Evolutionary conservation across 2,797 vertebrate genomes (phyloP), one percentile per base, ranked within the genome.

Genomic region (Sebastolobus altivelis): DNA sequence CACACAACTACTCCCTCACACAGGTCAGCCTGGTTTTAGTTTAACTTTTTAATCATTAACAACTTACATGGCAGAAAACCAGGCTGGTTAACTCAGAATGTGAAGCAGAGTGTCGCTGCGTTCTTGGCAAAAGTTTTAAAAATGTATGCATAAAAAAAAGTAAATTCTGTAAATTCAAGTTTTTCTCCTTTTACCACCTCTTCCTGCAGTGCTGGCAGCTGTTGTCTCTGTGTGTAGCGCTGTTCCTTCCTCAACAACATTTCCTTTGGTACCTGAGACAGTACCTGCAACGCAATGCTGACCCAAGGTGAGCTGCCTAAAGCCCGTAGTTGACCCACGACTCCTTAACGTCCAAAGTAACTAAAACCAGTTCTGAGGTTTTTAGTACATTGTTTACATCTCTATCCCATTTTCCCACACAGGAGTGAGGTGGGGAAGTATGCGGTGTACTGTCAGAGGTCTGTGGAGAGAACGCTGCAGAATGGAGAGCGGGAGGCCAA

Each of bases 351-450:
- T 4, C 33, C 35, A n/a, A 20, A 40, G 5, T 56, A n/a, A 14
- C 10, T 46, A 2, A 46, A 33, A 63, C 10, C 61, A 33, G 2
- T 16, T 62, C 8, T 43, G 25, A n/a, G 4, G 22, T 43, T 27
- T 11, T 55, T 7, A 13, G 5, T 13, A 4, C 3, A 2, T 37
- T 2, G 8, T n/a, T 61, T 8, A 7, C 2, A 10, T 31, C 29
- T 31, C 5, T 8, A 0, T 40, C 8, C 27, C 2, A 8, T 31
- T 35, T 14, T 20, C 55, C 6, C 40, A 22, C 68, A 8, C 85
- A 99, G 98, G 93, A 98, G 86, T 71, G 98, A 99, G 92, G 97
- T 95, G 72, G 98, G 98, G 77, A 98, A 99, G 92, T 99, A 99
- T 55, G 97, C 97, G 0, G 97, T 97, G 73, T 99, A 99, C 94